Evolutionary conservation across 2,113 vertebrate species (phyloP), one percentile per base, ranked within the genome.

Genomic region (Eonycteris spelaea): DNA sequence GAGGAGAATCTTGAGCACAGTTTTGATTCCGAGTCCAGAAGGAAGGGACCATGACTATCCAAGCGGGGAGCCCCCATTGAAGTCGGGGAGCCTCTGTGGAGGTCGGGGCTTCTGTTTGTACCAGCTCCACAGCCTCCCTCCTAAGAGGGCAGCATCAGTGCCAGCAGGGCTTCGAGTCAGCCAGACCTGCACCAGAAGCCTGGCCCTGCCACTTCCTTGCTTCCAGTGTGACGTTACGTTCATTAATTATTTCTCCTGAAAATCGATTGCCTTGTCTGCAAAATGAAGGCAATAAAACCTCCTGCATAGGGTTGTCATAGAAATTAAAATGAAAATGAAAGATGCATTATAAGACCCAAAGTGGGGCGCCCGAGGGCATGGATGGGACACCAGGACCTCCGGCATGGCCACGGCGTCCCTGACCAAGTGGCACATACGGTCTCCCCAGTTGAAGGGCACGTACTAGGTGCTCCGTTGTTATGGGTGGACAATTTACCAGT

Each of bases 291-390:
- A 45, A 92, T 43, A 74, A 87, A 78, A 94, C 43, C 28, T 86
- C 85, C 55, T 67, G 4, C 12, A 7, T 43, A 38, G 21, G 2
- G 6, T n/a, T 65, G 35, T 94, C 24, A 13, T 38, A 70, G 61
- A 51, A 43, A 38, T 86, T 53, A 91, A 91, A 51, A 86, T 85
- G 10, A 93, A 90, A 90, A 86, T 9, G 43, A 19, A 90, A 65
- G 15, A 9, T 15, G 13, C 16, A 1, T 73, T 86, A 3, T 51
- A 51, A 83, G 33, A 45, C 40, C 6, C 57, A 48, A 43, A 22
- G 38, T 8, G 43, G 18, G 35, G 75, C 9, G 6, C 30, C 3
- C 3, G 24, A 93, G 86, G 57, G 80, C 6, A 0, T 14, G 67
- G 10, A 26, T 0, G 3, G 35, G n/a, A 4, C 15, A 9, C 30